Evolutionary conservation across 2,113 vertebrate genomes (phyloP), one percentile per base, ranked within the genome.

Genomic region (Megaleporinus macrocephalus): DNA sequence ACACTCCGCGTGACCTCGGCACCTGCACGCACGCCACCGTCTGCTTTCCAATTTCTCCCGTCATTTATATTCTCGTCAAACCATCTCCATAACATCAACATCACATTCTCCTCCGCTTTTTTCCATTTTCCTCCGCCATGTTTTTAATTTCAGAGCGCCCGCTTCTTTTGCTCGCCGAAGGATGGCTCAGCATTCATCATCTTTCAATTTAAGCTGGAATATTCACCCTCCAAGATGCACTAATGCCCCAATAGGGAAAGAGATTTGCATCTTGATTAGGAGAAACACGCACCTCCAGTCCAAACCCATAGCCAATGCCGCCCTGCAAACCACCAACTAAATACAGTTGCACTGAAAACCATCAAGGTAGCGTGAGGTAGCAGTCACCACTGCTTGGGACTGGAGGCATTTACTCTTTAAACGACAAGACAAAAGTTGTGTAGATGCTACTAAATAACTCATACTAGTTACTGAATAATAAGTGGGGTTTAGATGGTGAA

Each of bases 231-330:
- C 80, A 86, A 87, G 85, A 90, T 83, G 85, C 77, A 83, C 88
- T 89, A 89, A 90, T 87, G 79, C 82, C 77, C 89, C 87, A 87
- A 76, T 71, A 63, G 88, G 87, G 84, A 89, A 72, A 61, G 75
- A 88, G 83, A 91, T 93, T 92, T 92, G 87, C 90, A 92, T 93
- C 91, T 92, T 91, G 90, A 93, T 92, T 91, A 91, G 83, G 36
- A 80, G 77, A 30, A 78, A 69, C 66, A n/a, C 29, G 4, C 78
- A 76, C 80, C 62, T 83, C 78, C 61, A 79, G 11, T 69, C 84
- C 85, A 83, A 86, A 83, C 79, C 86, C 84, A 69, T 51, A 61
- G 82, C 44, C 24, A 76, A 30, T 47, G 74, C 62, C n/a, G 68
- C 86, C 65, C 83, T 27, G 73, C 75, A 71, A 63, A 79, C 63